These are phyloP conservation scores for Branchinecta sandiegonensis DNA, from an alignment of 2,888 invertebrate genomes.

Conservation along the genomic window DNA sequence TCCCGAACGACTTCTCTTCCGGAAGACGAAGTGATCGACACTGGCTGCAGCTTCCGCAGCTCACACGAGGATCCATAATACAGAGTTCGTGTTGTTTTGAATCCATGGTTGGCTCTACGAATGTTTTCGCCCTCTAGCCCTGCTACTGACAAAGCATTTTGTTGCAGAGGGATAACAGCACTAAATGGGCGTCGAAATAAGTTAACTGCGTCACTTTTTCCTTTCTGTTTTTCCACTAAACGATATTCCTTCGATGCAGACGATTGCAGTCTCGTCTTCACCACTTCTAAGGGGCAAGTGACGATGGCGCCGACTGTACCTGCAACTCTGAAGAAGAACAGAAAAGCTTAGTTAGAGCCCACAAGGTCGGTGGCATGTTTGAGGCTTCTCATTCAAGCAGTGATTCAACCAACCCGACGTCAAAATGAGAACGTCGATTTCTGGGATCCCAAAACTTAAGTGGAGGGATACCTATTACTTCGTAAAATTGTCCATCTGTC, in stretches of 20 bases:
- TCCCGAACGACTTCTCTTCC: too few species aligned
- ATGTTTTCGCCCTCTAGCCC: neutral
- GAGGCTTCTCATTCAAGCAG: too few species aligned
- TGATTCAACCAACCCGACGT: too few species aligned
- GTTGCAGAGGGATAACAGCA: neutral
- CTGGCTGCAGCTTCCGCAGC: neutral
- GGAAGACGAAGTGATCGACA: too few species aligned
- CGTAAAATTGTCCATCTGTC: too few species aligned
- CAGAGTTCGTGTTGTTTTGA: neutral
- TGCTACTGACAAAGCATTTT: conserved; percentile 1
- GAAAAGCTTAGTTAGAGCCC: neutral
- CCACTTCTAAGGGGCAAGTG: conserved; percentile 94
- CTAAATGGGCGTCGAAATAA: neutral
- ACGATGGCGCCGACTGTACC: conserved; percentile 93
- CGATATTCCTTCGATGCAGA: conserved; percentile 46
- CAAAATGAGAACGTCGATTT: too few species aligned
- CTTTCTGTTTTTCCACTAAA: neutral
- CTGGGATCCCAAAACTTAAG: too few species aligned
- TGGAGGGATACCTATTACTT: too few species aligned
- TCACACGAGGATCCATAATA: neutral
- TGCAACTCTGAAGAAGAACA: conserved; percentile 54
- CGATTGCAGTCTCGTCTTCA: conserved; percentile 91
- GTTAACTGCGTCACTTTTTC: neutral
- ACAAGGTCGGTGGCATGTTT: too few species aligned
- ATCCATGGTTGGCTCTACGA: neutral